Base-by-base conservation (phyloP, 2,888 invertebrate genomes). In the Drosophila peninsularis region DNA sequence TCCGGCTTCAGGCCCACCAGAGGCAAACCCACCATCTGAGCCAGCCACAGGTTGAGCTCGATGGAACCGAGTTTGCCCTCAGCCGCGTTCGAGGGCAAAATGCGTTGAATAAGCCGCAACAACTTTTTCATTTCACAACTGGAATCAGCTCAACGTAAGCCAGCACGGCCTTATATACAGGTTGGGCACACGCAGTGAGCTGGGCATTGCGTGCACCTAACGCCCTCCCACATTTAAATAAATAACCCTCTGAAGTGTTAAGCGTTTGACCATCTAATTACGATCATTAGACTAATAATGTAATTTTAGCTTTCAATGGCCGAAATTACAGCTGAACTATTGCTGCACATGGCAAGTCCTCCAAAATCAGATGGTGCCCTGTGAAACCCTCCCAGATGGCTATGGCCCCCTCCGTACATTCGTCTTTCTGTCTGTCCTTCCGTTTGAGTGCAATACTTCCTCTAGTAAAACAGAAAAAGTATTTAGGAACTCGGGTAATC, bases 41-140 rank as follows among this genome's bases (percentile, higher is more conserved):
- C 88, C 57, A 90, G 56, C 75, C 80, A 85, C 24, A 88, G 45
- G 49, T 88, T 90, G 21, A 89, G 65, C 53, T 88, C 80, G 6
- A 90, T 78, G 2, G 90, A 90, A 34, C 90, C 90, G 14, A 90
- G 71, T 39, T 24, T 64, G 5, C 90, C 90, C 21, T 62, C 66
- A 1, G 60, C 53, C 3, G 87, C 78, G 70, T 87, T 71, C 1
- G 90, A 90, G 32, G 80, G 78, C 34, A 68, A 54, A 52, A 88
- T n/a, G 6, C 34, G 66, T 21, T 65, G 64, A 14, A 54, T 55
- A 6, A 53, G 14, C 10, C 36, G 45, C 42, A 63, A 19, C 9
- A 82, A 42, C 36, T 58, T 69, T 11, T 54, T 54, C 82, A 85
- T 85, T 45, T 54, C 14, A 37, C 45, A 39, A 19, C 27, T 14